Percentiles rank a stretch among this genome's conserved stretches.
Evolutionary conservation across 1,140 invertebrate genomes (phyloP).

Genomic region (Zaprionus davidi): DNA sequence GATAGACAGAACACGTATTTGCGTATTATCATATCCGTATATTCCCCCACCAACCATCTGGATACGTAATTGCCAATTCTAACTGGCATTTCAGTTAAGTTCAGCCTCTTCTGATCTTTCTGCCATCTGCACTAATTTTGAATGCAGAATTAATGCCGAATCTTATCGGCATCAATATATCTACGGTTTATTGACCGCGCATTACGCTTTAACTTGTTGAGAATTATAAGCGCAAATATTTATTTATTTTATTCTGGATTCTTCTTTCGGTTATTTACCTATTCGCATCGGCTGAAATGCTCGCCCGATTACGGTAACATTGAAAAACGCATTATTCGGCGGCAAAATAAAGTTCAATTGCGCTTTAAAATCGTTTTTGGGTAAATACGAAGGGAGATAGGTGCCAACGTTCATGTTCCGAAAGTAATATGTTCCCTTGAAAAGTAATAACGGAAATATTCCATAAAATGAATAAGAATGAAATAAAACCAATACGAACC

Average conservation of each 20-base stretch:
- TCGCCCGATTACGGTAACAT: slow-evolving; percentile 24
- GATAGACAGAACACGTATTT: slow-evolving; percentile 72
- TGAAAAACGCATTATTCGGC: background rate
- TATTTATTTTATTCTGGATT: background rate
- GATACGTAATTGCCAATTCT: slow-evolving; percentile 44
- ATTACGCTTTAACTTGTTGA: background rate
- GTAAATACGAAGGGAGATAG: slow-evolving; percentile 48
- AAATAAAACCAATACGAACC: background rate
- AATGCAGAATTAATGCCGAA: slow-evolving; percentile 29
- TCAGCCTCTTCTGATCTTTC: slow-evolving; percentile 13
- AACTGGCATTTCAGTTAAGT: slow-evolving; percentile 26
- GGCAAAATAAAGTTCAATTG: slow-evolving; percentile 48
- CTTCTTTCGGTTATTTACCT: background rate
- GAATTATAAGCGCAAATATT: slow-evolving; percentile 2
- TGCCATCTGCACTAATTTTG: slow-evolving; percentile 22
- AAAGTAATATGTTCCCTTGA: slow-evolving; percentile 47
- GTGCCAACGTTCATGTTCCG: slow-evolving; percentile 46
- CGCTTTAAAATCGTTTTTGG: slow-evolving; percentile 40
- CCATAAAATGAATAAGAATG: background rate
- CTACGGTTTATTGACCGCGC: slow-evolving; percentile 42
- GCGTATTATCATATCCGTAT: slow-evolving; percentile 21
- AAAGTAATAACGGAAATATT: background rate
- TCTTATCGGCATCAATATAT: slow-evolving; percentile 13
- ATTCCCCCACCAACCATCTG: background rate
- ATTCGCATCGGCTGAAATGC: background rate